Percentiles rank a stretch among this genome's conserved stretches.
Conservation (phyloP, 1,140 invertebrate species). For the Drosophila pseudoananassae region DNA sequence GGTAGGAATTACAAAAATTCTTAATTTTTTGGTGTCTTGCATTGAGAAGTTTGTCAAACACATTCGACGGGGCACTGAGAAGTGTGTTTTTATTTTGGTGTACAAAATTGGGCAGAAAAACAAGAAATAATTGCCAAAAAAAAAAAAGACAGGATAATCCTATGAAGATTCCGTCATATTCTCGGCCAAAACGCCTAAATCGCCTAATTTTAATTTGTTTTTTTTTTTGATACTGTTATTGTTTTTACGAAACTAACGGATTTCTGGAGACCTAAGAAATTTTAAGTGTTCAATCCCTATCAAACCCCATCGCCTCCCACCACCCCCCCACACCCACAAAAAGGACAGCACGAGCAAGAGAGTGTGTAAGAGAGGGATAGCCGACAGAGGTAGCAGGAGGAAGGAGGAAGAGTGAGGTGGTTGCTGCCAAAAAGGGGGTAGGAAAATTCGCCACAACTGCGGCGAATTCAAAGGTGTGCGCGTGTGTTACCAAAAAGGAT, state of each 20-base stretch:
- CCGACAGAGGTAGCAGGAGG: too few species aligned
- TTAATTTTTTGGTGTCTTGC: neutral
- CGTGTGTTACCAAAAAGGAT: conserved; percentile 57
- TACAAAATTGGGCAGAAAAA: conserved; percentile 3
- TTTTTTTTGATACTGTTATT: neutral
- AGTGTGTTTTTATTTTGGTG: neutral
- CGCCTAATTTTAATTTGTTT: neutral
- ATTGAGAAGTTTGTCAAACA: conserved; percentile 3
- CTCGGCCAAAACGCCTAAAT: neutral
- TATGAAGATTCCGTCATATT: neutral
- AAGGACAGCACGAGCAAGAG: neutral
- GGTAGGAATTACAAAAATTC: neutral
- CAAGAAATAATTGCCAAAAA: too few species aligned
- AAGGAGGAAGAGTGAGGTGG: neutral
- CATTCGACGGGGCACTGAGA: neutral
- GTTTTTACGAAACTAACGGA: neutral
- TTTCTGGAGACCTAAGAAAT: neutral
- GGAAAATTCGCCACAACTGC: neutral
- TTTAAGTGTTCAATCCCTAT: neutral
- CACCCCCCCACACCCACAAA: too few species aligned
- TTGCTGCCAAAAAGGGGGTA: neutral
- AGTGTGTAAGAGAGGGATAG: neutral
- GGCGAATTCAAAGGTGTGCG: conserved; percentile 10
- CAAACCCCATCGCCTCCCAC: too few species aligned
- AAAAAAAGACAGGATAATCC: neutral